These are phyloP conservation scores for Hydrolagus affinis DNA, from an alignment of 2,113 vertebrate species.

Conservation along the genomic window DNA sequence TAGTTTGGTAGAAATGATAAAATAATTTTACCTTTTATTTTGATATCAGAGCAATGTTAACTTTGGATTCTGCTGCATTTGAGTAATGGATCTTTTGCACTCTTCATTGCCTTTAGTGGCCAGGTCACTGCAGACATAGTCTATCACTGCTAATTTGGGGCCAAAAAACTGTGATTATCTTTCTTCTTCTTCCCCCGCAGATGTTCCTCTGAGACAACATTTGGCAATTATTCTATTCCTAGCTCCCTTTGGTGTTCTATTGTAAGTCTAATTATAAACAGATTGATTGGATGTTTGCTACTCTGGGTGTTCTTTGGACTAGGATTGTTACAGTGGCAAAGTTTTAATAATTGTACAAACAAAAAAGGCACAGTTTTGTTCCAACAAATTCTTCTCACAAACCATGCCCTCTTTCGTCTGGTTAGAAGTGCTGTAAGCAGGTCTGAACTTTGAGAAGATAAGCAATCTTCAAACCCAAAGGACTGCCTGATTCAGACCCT, in stretches of 20 bases:
- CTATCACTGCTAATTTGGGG: neutral
- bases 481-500: neutral
- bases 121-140: neutral
- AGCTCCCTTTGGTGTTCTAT: neutral
- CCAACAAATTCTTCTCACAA: neutral
- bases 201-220: neutral
- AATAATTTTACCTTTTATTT: neutral
- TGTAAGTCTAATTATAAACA: neutral
- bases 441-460: neutral
- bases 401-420: neutral
- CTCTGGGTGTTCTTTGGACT: neutral
- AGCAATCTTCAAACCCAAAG: neutral
- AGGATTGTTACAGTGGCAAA: neutral
- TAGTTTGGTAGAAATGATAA: neutral
- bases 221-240: neutral
- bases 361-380: neutral
- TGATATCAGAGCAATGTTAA: neutral
- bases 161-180: neutral
- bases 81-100: neutral
- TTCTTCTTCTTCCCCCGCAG: neutral
- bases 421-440: constrained; percentile 16
- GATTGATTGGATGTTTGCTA: constrained; percentile 5
- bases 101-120: too few relatives aligned
- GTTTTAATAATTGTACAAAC: neutral
- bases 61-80: neutral